Evolutionary conservation across 2,113 vertebrate genomes (phyloP).

Genomic region (Epinephelus fuscoguttatus): DNA sequence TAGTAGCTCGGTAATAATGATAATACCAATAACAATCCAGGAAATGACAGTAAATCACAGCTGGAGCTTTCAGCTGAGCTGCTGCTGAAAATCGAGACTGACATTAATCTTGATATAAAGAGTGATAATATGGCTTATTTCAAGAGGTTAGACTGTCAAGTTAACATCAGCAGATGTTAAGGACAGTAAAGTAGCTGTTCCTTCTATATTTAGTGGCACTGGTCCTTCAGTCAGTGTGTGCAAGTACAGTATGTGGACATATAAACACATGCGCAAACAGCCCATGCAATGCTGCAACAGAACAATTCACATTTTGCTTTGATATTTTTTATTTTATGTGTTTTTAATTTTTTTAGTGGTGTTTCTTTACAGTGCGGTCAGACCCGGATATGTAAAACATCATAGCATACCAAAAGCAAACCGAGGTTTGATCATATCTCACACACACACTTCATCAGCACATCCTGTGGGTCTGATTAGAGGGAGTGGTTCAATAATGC

Average conservation of each 20-base stretch:
- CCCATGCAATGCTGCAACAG: not conserved
- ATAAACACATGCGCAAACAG: not conserved
- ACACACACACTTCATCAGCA: not conserved
- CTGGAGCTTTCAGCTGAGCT: not conserved
- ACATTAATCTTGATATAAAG: not conserved
- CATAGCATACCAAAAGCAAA: not conserved
- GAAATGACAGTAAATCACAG: not conserved
- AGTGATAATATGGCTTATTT: not conserved
- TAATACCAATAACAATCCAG: not conserved
- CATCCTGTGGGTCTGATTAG: conserved; percentile 42
- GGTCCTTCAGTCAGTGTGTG: not conserved
- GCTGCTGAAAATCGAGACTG: not conserved
- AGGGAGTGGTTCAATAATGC: conserved; percentile 64
- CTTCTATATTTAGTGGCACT: not conserved
- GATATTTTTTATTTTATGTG: not conserved
- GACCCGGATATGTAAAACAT: not conserved
- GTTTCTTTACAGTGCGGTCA: not conserved
- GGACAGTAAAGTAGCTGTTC: not conserved
- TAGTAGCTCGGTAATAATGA: not conserved
- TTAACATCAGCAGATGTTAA: not conserved
- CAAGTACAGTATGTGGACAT: not conserved
- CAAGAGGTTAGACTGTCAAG: not conserved
- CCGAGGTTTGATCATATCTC: not conserved
- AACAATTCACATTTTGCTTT: not conserved
- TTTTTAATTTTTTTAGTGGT: too few relatives aligned